These are phyloP conservation scores for Drosophila neonasuta DNA, from an alignment of 2,888 invertebrate genomes.

Conservation along the genomic window DNA sequence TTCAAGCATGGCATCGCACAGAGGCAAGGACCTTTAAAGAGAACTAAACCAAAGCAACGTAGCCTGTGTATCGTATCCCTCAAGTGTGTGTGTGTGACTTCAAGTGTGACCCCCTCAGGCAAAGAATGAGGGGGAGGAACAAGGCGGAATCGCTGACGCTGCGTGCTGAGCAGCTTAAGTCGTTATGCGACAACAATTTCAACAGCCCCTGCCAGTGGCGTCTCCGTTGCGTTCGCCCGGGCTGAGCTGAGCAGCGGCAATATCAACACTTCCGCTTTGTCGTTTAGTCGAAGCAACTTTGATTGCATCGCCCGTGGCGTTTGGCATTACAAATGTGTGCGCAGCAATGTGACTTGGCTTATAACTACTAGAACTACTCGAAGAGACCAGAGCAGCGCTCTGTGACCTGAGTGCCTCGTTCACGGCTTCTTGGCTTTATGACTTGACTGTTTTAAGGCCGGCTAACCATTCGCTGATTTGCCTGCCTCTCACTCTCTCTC, in stretches of 20 bases:
- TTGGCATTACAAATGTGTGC: slow-evolving; percentile 51
- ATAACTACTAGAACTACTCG: slow-evolving; percentile 16
- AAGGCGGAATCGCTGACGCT: slow-evolving; percentile 63
- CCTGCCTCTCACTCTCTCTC: slow-evolving; percentile 20
- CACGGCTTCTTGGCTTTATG: slow-evolving; percentile 28
- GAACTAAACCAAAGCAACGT: slow-evolving; percentile 28
- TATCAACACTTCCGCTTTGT: slow-evolving; percentile 71
- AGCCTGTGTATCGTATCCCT: slow-evolving; percentile 23
- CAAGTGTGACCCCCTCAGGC: slow-evolving; percentile 51
- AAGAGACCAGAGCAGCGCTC: slow-evolving; percentile 27
- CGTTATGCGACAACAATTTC: slow-evolving; percentile 68
- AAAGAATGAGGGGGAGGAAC: slow-evolving; percentile 17
- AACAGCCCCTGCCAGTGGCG: slow-evolving; percentile 26
- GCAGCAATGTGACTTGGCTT: slow-evolving; percentile 59
- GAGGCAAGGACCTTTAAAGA: slow-evolving; percentile 53
- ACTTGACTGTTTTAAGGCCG: slow-evolving; percentile 23
- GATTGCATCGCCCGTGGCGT: slow-evolving; percentile 66
- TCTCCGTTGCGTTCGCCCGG: slow-evolving; percentile 13
- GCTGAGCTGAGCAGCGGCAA: slow-evolving; percentile 50
- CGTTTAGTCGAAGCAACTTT: slow-evolving; percentile 52
- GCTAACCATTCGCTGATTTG: slow-evolving; percentile 39
- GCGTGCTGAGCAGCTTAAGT: slow-evolving; percentile 74
- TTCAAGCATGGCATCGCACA: slow-evolving; percentile 13
- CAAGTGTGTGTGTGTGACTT: slow-evolving; percentile 43
- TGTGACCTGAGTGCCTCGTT: slow-evolving; percentile 51